phyloP scores from a whole-genome alignment of 2,797 vertebrate species.

The Lophotriccus pileatus region DNA sequence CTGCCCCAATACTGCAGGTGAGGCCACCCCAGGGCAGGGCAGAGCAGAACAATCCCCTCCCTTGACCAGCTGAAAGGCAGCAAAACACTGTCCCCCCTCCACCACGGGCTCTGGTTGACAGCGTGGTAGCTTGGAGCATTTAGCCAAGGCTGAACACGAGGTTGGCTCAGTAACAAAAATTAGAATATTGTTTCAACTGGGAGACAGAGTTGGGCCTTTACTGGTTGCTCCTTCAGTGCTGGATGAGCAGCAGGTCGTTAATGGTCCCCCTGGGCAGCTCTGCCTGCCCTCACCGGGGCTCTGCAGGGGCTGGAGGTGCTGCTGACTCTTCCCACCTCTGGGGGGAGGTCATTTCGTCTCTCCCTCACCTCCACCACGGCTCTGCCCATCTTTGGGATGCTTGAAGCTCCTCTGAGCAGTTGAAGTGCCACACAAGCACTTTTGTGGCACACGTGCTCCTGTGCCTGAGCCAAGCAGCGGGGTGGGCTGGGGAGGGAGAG shows the following conservation, averaged over 20 bases:
- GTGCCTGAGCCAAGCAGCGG: accelerated
- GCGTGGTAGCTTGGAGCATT: accelerated
- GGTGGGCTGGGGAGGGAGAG: neutral
- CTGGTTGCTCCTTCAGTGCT: neutral
- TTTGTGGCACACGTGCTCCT: no score
- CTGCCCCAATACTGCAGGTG: neutral
- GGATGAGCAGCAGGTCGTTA: neutral
- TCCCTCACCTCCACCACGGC: accelerated
- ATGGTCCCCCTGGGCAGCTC: neutral
- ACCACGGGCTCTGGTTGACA: accelerated
- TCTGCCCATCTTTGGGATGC: neutral
- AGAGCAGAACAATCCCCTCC: neutral
- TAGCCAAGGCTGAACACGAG: neutral
- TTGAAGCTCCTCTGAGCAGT: neutral
- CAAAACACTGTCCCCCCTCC: neutral
- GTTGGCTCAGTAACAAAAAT: accelerated
- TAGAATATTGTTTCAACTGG: accelerated
- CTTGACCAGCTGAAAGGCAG: neutral
- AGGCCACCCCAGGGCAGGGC: neutral
- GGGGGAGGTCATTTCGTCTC: accelerated
- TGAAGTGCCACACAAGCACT: accelerated
- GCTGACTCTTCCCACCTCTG: neutral
- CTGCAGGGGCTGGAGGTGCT: neutral
- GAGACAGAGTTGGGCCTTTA: neutral
- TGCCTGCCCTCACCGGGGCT: neutral